Conservation (phyloP, 2,888 invertebrate genomes). For the Microplitis manilae region DNA sequence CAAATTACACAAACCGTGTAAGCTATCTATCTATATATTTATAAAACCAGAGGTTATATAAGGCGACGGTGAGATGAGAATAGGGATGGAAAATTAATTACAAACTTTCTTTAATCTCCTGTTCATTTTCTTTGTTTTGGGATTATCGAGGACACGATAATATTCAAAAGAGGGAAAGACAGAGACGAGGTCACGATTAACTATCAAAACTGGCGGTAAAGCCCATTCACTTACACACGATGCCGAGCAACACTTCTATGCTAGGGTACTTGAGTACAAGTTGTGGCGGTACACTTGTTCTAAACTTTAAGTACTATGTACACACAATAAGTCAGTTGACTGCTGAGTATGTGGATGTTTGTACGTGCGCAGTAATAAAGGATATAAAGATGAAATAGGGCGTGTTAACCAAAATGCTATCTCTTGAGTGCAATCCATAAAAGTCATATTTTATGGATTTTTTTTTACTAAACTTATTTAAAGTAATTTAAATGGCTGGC, state of each 20-base stretch:
- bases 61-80: background rate
- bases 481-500: no score
- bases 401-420: background rate
- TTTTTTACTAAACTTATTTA: no score
- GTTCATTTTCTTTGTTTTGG: background rate
- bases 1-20: background rate
- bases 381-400: background rate
- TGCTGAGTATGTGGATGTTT: background rate
- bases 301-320: conserved; percentile 15
- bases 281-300: conserved; percentile 18
- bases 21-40: background rate
- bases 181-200: conserved; percentile 16
- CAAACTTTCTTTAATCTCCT: background rate
- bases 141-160: background rate
- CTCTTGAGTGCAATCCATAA: background rate
- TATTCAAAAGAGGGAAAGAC: conserved; percentile 1
- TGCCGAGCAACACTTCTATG: background rate
- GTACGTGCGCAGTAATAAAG: background rate
- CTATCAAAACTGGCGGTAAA: background rate
- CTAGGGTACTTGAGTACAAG: conserved; percentile 18
- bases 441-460: no score
- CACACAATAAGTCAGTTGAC: conserved; percentile 10
- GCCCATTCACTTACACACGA: conserved; percentile 17
- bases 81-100: background rate
- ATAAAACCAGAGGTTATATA: background rate